Percentiles rank a stretch among this genome's conserved stretches.
Conservation (phyloP, 2,113 vertebrate genomes). For the Muntiacus reevesi region DNA sequence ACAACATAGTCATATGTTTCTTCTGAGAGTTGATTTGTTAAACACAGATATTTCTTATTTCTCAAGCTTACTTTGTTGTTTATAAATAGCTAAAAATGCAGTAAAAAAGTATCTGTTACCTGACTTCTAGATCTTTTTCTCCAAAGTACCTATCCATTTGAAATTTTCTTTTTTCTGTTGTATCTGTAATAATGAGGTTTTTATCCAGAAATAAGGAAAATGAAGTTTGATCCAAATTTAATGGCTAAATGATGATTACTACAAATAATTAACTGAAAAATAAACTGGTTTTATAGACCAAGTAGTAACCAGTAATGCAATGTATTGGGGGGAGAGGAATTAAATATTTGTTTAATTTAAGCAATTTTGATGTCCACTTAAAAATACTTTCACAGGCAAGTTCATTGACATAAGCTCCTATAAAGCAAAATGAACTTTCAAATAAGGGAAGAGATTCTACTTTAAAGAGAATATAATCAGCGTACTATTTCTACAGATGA, state of each 20-base stretch:
- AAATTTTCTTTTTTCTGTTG: background rate
- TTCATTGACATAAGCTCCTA: background rate
- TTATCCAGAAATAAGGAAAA: background rate
- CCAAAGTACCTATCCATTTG: background rate
- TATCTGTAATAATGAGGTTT: background rate
- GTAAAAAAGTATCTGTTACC: background rate
- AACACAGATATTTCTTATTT: constrained; percentile 25
- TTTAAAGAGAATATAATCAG: background rate
- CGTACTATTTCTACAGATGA: background rate
- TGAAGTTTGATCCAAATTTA: background rate
- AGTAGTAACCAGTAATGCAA: background rate
- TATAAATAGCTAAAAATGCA: background rate
- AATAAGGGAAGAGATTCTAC: background rate
- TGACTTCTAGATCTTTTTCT: background rate
- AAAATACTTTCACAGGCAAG: background rate
- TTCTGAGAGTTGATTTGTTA: constrained; percentile 20
- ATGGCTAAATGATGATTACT: background rate
- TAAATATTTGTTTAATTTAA: background rate
- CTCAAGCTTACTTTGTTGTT: background rate
- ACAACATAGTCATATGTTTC: background rate
- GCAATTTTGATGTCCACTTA: background rate
- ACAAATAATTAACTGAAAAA: background rate
- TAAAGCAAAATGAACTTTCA: background rate
- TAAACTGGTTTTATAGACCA: background rate
- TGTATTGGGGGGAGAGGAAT: background rate